phyloP scores from a whole-genome alignment of 2,888 invertebrate species.

The Eristalis tenax region DNA sequence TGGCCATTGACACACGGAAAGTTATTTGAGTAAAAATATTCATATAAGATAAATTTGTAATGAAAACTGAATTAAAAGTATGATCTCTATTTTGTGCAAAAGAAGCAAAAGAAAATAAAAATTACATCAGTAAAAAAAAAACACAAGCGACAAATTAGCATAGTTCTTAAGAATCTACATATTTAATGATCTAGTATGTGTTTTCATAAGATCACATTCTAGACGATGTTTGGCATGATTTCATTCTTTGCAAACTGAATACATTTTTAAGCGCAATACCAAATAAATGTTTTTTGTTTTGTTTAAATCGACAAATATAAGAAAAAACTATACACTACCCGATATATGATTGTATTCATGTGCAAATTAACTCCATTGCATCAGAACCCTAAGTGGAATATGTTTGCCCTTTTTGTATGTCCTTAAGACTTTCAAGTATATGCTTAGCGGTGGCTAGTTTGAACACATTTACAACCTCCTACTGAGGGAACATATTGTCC shows the following conservation, averaged over 20 bases:
- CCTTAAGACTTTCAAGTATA: no score
- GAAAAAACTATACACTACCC: not conserved
- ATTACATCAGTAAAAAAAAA: not conserved
- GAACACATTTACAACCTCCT: no score
- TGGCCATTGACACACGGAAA: not conserved
- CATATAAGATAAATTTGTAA: not conserved
- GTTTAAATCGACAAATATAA: not conserved
- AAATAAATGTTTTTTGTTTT: not conserved
- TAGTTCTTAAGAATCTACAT: not conserved
- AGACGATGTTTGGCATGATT: not conserved
- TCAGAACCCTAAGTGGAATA: no score
- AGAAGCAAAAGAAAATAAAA: not conserved
- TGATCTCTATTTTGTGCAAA: conserved; percentile 35
- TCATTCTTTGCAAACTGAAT: not conserved
- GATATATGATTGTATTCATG: not conserved
- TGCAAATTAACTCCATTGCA: not conserved
- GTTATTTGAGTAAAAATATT: not conserved
- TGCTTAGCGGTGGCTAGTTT: no score
- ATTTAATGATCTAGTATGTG: not conserved
- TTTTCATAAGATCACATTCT: not conserved
- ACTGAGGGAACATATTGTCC: no score
- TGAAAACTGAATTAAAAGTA: conserved; percentile 2
- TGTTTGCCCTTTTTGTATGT: no score
- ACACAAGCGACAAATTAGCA: not conserved
- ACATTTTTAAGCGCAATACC: not conserved